Percentiles rank a stretch among this genome's conserved stretches.
phyloP scores from a whole-genome alignment of 2,888 invertebrate genomes.

The Sphinx pinastri region DNA sequence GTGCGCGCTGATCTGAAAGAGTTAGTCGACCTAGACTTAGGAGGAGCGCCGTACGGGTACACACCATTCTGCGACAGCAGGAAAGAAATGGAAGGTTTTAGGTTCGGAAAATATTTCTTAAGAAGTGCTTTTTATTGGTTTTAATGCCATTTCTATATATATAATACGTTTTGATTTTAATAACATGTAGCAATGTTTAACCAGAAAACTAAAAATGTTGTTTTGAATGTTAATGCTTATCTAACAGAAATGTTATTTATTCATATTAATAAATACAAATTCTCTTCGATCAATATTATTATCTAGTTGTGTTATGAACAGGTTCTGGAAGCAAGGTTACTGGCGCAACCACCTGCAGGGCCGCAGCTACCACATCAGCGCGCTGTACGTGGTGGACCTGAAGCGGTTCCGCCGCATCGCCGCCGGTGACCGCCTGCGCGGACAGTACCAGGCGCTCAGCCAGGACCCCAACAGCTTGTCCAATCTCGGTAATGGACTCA shows the following conservation, averaged over 20 bases:
- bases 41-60: conserved; percentile 98
- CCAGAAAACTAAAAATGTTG: too few species aligned
- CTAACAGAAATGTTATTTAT: too few species aligned
- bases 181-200: too few species aligned
- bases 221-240: too few species aligned
- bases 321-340: conserved; percentile 99
- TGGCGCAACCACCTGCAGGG: conserved; percentile 98
- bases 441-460: conserved; percentile 99
- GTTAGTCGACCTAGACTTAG: conserved; percentile 94
- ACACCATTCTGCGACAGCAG: conserved; percentile 99
- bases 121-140: too few species aligned
- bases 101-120: neutral
- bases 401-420: conserved; percentile 98
- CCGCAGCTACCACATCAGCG: conserved; percentile 97
- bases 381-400: conserved; percentile 98
- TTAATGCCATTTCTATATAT: too few species aligned
- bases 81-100: conserved; percentile 99
- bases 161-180: too few species aligned
- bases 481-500: conserved; percentile 88
- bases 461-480: conserved; percentile 99
- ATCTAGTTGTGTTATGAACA: conserved; percentile 40
- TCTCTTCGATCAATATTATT: too few species aligned
- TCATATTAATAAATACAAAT: too few species aligned
- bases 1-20: conserved; percentile 97
- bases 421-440: conserved; percentile 98